Evolutionary conservation across 2,888 invertebrate species (phyloP).

Genomic region (Scaptomyza cyrtandrae): DNA sequence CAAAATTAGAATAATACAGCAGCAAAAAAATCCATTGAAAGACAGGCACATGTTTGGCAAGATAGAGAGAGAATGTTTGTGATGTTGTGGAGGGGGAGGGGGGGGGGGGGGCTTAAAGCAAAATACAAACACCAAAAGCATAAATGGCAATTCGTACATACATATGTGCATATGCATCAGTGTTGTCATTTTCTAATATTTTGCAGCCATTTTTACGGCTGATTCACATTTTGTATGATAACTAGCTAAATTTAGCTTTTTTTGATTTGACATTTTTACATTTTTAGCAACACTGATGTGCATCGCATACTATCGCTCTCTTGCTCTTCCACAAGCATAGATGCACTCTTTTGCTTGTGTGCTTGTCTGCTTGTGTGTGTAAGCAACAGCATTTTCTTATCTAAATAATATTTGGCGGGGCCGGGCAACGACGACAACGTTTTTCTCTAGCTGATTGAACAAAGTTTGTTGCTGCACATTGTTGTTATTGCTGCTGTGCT

Average conservation of each 20-base stretch:
- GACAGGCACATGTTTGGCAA: slow-evolving; percentile 23
- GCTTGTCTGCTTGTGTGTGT: slow-evolving; percentile 31
- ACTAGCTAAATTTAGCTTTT: slow-evolving; percentile 1
- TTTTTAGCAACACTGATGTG: neutral
- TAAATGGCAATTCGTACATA: slow-evolving; percentile 34
- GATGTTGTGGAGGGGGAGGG: too few relatives aligned
- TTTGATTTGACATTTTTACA: neutral
- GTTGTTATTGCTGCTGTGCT: slow-evolving; percentile 25
- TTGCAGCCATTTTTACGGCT: neutral
- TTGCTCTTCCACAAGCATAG: slow-evolving; percentile 5
- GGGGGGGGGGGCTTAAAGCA: neutral
- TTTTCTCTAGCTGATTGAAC: slow-evolving; percentile 73
- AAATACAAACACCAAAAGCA: slow-evolving; percentile 50
- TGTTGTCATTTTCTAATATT: neutral
- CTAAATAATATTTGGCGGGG: slow-evolving; percentile 74
- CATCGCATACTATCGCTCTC: slow-evolving; percentile 2
- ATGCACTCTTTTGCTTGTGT: slow-evolving; percentile 13
- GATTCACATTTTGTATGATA: neutral
- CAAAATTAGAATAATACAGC: slow-evolving; percentile 33
- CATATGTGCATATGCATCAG: slow-evolving; percentile 37
- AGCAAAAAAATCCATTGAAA: slow-evolving; percentile 55
- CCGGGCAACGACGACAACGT: slow-evolving; percentile 48
- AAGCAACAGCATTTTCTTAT: slow-evolving; percentile 74
- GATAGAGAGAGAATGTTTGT: slow-evolving; percentile 1
- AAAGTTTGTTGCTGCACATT: slow-evolving; percentile 61